Percentiles rank a stretch among this genome's conserved stretches.
phyloP scores from a whole-genome alignment of 35 echinoderm and acorn worm species.

The Diadema setosum region DNA sequence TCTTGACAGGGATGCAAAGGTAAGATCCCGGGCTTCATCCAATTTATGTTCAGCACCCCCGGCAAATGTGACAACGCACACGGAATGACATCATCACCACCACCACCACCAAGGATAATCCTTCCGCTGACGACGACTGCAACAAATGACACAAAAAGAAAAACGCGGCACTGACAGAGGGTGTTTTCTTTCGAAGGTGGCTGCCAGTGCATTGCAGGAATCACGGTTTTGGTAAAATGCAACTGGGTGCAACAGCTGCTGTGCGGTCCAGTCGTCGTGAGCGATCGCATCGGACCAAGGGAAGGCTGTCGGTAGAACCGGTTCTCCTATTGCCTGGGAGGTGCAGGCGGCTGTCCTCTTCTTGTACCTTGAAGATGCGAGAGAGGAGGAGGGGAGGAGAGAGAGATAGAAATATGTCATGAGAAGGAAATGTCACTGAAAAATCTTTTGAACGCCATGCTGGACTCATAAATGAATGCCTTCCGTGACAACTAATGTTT shows the following conservation, averaged over 20 bases:
- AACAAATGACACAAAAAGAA: no score
- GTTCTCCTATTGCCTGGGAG: conserved; percentile 2
- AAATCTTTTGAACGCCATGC: background rate
- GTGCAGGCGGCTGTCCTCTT: conserved; percentile 48
- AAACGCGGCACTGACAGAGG: no score
- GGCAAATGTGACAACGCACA: no score
- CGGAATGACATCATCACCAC: no score
- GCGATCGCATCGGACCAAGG: background rate
- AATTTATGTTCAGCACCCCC: no score
- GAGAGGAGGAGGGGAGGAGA: background rate
- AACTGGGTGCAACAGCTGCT: background rate
- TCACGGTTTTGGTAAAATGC: no score
- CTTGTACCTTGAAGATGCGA: conserved; percentile 35
- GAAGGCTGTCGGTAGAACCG: background rate
- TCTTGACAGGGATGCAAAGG: no score
- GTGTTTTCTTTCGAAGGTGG: no score
- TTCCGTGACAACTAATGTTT: background rate
- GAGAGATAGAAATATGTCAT: background rate
- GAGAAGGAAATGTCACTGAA: background rate
- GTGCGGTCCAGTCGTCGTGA: background rate
- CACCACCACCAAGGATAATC: no score
- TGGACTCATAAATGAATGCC: background rate
- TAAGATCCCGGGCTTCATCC: no score
- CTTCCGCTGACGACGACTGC: no score
- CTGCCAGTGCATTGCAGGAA: no score